A percentile compares a stretch with the other conserved stretches of the same genome.
phyloP scores from a whole-genome alignment of 1,140 invertebrate species.

The Lucilia sericata region DNA sequence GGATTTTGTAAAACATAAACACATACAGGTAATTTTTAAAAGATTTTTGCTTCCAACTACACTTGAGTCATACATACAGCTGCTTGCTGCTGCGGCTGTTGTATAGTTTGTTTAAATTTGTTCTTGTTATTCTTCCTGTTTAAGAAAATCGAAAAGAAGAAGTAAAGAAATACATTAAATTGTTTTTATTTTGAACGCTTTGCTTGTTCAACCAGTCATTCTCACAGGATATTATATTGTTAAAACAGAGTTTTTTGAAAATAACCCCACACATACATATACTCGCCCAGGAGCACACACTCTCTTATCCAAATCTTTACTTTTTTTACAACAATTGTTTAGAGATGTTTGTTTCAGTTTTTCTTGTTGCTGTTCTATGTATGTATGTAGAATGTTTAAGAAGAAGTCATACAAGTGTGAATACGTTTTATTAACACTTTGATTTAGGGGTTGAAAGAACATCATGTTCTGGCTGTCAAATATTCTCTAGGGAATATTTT shows the following conservation, averaged over 20 bases:
- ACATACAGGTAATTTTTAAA: constrained; percentile 17
- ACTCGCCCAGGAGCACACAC: neutral
- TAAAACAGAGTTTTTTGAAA: neutral
- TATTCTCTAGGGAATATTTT: constrained; percentile 6
- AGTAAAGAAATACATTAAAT: neutral
- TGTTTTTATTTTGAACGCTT: neutral
- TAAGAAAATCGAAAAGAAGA: neutral
- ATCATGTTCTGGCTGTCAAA: neutral
- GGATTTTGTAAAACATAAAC: neutral
- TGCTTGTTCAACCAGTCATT: neutral
- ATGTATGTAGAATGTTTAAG: neutral
- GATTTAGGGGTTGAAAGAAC: constrained; percentile 7
- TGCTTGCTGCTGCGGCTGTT: neutral
- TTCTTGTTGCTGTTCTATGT: neutral
- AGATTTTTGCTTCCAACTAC: neutral
- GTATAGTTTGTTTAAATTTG: neutral
- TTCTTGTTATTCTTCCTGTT: constrained; percentile 7
- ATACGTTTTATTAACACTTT: constrained; percentile 21
- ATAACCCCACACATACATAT: neutral
- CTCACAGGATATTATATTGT: constrained; percentile 24
- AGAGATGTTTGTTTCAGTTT: neutral
- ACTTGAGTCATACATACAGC: neutral
- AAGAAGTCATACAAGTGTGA: constrained; percentile 26
- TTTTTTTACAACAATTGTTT: neutral
- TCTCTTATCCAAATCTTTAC: neutral